Evolutionary conservation across 2,797 vertebrate species (phyloP).

Genomic region (Cetoscarus ocellatus): DNA sequence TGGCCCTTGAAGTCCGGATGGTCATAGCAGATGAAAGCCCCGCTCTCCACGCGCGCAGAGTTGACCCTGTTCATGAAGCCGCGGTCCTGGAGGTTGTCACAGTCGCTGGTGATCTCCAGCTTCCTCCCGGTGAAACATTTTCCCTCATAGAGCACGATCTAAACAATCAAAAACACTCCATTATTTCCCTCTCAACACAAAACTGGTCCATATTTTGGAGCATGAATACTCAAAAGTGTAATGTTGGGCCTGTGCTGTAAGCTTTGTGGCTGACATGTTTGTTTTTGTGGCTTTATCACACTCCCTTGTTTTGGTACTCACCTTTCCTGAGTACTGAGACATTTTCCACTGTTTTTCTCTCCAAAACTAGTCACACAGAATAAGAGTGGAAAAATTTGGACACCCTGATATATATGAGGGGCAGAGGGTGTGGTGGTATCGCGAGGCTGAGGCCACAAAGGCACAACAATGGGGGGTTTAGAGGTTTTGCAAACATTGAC

Average conservation of each 20-base stretch:
- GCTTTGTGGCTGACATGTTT: constrained; percentile 26
- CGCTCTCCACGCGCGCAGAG: constrained; percentile 91
- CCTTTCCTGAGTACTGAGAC: constrained; percentile 94
- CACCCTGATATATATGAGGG: constrained; percentile 84
- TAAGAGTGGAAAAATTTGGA: constrained; percentile 73
- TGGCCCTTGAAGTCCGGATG: constrained; percentile 93
- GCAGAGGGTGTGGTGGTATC: constrained; percentile 47
- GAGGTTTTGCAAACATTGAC: constrained; percentile 87
- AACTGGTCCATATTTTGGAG: background rate
- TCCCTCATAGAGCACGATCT: constrained; percentile 94
- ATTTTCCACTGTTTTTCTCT: constrained; percentile 79
- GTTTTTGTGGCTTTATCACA: constrained; percentile 19
- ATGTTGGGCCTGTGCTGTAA: constrained; percentile 4
- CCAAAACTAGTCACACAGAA: constrained; percentile 75
- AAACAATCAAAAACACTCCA: constrained; percentile 22
- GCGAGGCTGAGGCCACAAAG: constrained; percentile 77
- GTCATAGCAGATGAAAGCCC: constrained; percentile 92
- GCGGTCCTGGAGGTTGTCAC: constrained; percentile 93
- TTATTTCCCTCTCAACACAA: background rate
- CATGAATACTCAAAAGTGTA: constrained; percentile 2
- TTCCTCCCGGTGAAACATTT: constrained; percentile 92
- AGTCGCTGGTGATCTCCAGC: constrained; percentile 90
- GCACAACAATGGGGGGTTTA: constrained; percentile 86
- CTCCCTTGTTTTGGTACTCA: constrained; percentile 79
- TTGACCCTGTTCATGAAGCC: constrained; percentile 93